Percentiles rank a stretch among this genome's conserved stretches.
Conservation (phyloP, 2,113 vertebrate genomes). For the Reinhardtius hippoglossoides region DNA sequence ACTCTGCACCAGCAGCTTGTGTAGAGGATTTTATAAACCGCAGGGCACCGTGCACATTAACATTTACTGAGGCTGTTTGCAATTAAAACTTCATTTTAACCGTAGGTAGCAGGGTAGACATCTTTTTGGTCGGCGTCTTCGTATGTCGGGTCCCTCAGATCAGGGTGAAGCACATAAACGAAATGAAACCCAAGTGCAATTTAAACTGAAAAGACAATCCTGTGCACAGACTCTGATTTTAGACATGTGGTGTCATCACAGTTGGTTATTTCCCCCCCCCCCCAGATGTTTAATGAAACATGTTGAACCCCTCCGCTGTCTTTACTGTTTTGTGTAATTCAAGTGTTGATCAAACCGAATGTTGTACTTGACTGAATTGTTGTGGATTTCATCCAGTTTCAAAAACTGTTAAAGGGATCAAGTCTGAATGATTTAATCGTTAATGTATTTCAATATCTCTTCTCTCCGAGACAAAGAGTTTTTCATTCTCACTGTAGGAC, state of each 20-base stretch:
- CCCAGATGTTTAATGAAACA: background rate
- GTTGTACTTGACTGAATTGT: slow-evolving; percentile 54
- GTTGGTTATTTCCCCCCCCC: too few species aligned
- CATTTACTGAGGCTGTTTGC: background rate
- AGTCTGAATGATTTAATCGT: slow-evolving; percentile 52
- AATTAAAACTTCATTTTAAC: background rate
- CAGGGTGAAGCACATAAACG: background rate
- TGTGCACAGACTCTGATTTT: slow-evolving; percentile 14
- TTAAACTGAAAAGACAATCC: slow-evolving; percentile 40
- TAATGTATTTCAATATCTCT: slow-evolving; percentile 32
- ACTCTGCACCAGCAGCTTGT: slow-evolving; percentile 3
- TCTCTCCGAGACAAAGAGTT: background rate
- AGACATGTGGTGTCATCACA: background rate
- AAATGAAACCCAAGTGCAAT: slow-evolving; percentile 75
- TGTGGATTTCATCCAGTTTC: slow-evolving; percentile 24
- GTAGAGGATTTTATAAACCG: background rate
- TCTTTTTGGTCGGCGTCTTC: background rate
- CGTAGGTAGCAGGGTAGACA: background rate
- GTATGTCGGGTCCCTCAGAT: slow-evolving; percentile 15
- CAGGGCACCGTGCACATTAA: background rate
- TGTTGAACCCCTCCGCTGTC: background rate
- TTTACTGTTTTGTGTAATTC: background rate
- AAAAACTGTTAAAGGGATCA: slow-evolving; percentile 53
- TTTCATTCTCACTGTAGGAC: slow-evolving; percentile 31
- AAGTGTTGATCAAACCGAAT: slow-evolving; percentile 25